Percentiles rank a stretch among this genome's conserved stretches.
Conservation (phyloP, 2,888 invertebrate genomes). For the Troides aeacus region DNA sequence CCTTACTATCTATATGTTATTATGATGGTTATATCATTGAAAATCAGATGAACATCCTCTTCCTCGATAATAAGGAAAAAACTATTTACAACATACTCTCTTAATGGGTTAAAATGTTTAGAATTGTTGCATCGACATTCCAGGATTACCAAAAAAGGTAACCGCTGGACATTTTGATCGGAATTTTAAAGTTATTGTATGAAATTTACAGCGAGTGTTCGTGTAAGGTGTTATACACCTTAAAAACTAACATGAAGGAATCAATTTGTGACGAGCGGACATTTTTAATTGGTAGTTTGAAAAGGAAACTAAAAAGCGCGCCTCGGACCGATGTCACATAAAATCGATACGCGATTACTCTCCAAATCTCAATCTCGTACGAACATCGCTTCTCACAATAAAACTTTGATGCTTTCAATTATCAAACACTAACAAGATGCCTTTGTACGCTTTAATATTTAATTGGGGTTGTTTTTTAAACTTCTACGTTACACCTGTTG, state of each 20-base stretch:
- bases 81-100: neutral
- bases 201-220: conserved; percentile 9
- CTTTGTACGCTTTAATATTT: conserved; percentile 40
- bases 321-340: conserved; percentile 24
- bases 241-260: neutral
- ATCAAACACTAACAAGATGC: conserved; percentile 50
- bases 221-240: neutral
- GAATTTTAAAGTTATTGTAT: conserved; percentile 27
- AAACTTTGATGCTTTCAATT: conserved; percentile 47
- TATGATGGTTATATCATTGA: no score
- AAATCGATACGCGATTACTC: conserved; percentile 32
- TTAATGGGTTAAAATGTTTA: neutral
- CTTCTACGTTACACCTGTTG: neutral
- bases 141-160: conserved; percentile 14
- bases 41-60: no score
- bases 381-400: conserved; percentile 37
- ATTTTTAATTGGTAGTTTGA: conserved; percentile 28
- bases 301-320: conserved; percentile 20
- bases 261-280: conserved; percentile 10
- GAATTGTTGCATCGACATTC: conserved; percentile 12
- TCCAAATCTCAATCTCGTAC: conserved; percentile 34
- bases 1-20: no score
- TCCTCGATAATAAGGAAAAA: neutral
- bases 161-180: neutral
- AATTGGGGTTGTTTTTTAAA: conserved; percentile 32